Evolutionary conservation across 2,888 invertebrate species (phyloP).

Genomic region (Drosophila subsilvestris): DNA sequence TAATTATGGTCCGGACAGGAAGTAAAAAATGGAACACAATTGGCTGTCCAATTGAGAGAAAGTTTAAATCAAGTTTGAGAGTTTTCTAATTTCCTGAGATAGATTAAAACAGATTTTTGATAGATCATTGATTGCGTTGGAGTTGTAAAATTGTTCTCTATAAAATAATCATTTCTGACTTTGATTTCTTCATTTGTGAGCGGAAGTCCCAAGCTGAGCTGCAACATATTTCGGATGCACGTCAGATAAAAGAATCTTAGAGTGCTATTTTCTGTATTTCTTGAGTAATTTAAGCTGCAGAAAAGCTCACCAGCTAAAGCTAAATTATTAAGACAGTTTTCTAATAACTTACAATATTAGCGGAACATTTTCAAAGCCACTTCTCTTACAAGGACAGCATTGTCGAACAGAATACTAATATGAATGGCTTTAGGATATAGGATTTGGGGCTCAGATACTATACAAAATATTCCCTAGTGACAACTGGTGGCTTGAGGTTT

Average conservation of each 20-base stretch:
- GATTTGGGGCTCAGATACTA: neutral
- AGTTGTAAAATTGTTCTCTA: neutral
- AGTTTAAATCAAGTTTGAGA: constrained; percentile 4
- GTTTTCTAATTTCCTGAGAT: neutral
- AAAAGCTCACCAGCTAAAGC: neutral
- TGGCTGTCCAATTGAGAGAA: constrained; percentile 7
- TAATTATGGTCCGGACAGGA: constrained; percentile 33
- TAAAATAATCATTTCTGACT: neutral
- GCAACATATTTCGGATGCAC: neutral
- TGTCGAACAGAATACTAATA: no score
- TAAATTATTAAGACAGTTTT: neutral
- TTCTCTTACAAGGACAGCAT: neutral
- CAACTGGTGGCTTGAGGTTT: no score
- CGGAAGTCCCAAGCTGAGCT: neutral
- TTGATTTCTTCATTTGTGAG: neutral
- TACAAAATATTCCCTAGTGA: no score
- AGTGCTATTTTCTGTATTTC: neutral
- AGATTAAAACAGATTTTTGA: neutral
- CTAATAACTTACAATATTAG: no score
- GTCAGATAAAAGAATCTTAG: neutral
- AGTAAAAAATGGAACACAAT: constrained; percentile 2
- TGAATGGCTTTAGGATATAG: neutral
- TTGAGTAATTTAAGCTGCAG: neutral
- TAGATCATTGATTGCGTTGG: neutral
- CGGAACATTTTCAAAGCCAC: neutral